Conservation (phyloP, 1,140 invertebrate species). For the Dendrolimus kikuchii region DNA sequence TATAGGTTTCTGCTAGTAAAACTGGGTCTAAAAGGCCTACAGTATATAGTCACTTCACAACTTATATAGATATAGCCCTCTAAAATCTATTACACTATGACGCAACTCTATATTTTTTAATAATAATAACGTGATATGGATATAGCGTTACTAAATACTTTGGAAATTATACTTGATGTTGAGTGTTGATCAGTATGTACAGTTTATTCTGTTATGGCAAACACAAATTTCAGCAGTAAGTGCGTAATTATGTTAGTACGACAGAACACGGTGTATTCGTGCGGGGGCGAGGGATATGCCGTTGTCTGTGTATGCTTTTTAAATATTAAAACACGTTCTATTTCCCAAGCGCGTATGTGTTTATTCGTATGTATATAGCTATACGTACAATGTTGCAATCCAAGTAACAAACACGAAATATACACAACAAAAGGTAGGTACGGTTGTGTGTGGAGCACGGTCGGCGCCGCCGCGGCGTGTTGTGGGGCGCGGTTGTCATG, state of each 20-base stretch:
- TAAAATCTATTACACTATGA: no score
- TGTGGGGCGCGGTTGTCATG: constrained; percentile 59
- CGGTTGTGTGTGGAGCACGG: constrained; percentile 30
- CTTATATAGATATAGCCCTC: no score
- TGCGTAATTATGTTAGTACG: constrained; percentile 1
- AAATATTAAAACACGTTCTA: constrained; percentile 43
- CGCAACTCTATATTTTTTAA: no score
- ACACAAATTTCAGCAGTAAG: no score
- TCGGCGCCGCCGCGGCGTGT: constrained; percentile 63
- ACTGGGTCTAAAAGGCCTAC: no score
- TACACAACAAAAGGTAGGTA: constrained; percentile 38
- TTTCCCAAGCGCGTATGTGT: constrained; percentile 27
- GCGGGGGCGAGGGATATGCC: not conserved
- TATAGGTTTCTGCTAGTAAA: no score
- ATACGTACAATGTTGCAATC: constrained; percentile 25
- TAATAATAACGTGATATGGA: no score
- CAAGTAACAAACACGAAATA: constrained; percentile 51
- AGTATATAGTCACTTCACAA: no score
- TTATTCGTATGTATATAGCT: constrained; percentile 28
- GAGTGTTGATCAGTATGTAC: no score
- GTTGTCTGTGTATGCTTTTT: constrained; percentile 24
- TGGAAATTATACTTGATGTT: no score
- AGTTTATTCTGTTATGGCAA: no score
- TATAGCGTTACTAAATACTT: no score
- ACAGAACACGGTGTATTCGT: not conserved